Percentiles rank a stretch among this genome's conserved stretches.
phyloP scores from a whole-genome alignment of 35 echinoderm and acorn worm genomes.

The Patiria miniata region DNA sequence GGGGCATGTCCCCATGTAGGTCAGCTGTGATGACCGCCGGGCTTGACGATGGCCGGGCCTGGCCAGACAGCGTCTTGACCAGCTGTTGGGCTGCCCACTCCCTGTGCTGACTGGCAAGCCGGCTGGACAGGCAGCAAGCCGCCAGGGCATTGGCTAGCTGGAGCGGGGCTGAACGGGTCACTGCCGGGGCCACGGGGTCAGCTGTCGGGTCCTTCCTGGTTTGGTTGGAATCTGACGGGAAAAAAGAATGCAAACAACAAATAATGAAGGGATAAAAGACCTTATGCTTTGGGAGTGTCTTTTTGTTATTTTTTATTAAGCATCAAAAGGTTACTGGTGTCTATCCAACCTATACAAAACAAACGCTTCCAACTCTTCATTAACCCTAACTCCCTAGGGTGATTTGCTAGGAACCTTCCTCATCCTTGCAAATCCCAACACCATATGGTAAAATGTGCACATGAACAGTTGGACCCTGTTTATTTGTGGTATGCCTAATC shows the following conservation, averaged over 20 bases:
- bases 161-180: slow-evolving; percentile 52
- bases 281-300: too few species aligned
- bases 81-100: slow-evolving; percentile 98
- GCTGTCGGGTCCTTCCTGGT: not conserved
- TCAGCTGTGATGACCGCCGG: slow-evolving; percentile 61
- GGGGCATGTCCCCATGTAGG: slow-evolving; percentile 64
- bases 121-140: slow-evolving; percentile 91
- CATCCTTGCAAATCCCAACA: too few species aligned
- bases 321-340: too few species aligned
- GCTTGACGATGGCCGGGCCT: slow-evolving; percentile 15
- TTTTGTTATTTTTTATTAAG: too few species aligned
- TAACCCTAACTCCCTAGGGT: too few species aligned
- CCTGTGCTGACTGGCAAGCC: slow-evolving; percentile 71
- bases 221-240: not conserved
- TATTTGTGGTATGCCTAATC: too few species aligned
- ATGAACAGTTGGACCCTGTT: too few species aligned
- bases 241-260: not conserved
- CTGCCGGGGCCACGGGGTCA: not conserved
- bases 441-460: too few species aligned
- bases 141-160: slow-evolving; percentile 92
- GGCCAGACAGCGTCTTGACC: slow-evolving; percentile 80
- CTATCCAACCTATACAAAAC: too few species aligned
- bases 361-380: too few species aligned
- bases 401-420: too few species aligned
- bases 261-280: too few species aligned